Conservation (phyloP, 2,888 invertebrate genomes). For the Plutella xylostella region DNA sequence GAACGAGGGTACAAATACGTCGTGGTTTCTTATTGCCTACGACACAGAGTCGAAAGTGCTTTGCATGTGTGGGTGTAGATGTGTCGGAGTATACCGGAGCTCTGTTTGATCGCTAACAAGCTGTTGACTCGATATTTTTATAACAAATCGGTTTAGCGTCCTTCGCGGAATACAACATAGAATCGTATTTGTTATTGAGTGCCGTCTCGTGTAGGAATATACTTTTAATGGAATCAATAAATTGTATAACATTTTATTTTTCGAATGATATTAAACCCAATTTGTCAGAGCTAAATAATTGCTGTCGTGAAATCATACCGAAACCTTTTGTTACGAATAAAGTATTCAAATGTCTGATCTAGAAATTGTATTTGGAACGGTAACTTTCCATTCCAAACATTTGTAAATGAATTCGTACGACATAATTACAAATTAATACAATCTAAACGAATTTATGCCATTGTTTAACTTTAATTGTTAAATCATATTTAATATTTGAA, state of each 20-base stretch:
- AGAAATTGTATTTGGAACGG: too few relatives aligned
- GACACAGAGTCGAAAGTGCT: neutral
- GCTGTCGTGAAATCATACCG: neutral
- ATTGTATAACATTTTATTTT: neutral
- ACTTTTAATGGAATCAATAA: neutral
- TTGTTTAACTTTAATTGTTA: too few relatives aligned
- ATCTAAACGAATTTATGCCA: too few relatives aligned
- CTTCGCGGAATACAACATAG: neutral
- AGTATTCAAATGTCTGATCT: too few relatives aligned
- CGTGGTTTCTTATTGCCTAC: neutral
- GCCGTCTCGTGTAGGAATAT: neutral
- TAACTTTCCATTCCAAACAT: too few relatives aligned
- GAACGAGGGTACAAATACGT: neutral
- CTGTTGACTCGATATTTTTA: neutral
- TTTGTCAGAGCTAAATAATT: neutral
- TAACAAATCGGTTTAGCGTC: neutral
- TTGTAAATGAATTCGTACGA: too few relatives aligned
- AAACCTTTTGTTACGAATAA: too few relatives aligned
- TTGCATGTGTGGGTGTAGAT: neutral
- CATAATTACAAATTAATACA: too few relatives aligned
- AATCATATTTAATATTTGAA: too few relatives aligned
- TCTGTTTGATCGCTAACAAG: neutral
- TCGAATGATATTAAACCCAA: neutral
- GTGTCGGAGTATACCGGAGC: neutral
- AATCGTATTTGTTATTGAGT: neutral